Conservation (phyloP, 2,888 invertebrate species). For the Celastrina argiolus region DNA sequence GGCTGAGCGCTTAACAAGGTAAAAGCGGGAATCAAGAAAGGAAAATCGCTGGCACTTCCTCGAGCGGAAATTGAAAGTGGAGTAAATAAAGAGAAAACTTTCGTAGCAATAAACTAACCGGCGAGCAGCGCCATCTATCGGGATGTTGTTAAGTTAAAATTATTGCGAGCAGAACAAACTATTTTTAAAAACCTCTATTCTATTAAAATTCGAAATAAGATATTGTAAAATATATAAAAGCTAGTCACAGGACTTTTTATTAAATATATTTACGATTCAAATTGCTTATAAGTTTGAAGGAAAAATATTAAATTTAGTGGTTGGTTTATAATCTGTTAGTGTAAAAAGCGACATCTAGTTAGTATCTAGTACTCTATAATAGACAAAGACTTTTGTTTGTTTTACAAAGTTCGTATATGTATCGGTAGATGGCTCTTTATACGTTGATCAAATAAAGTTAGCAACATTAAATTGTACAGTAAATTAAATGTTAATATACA, state of each 20-base stretch:
- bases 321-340: too few species aligned
- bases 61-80: constrained; percentile 74
- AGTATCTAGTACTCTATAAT: neutral
- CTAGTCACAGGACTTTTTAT: too few species aligned
- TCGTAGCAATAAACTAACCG: constrained; percentile 35
- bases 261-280: too few species aligned
- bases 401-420: constrained; percentile 34
- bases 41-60: constrained; percentile 70
- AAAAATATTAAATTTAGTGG: too few species aligned
- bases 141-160: neutral
- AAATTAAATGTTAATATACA: constrained; percentile 36
- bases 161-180: neutral
- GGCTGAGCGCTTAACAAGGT: constrained; percentile 42
- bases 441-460: too few species aligned
- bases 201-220: too few species aligned
- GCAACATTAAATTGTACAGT: neutral
- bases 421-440: constrained; percentile 43
- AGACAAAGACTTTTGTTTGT: neutral
- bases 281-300: too few species aligned
- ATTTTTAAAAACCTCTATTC: too few species aligned
- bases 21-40: constrained; percentile 68
- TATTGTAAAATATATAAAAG: too few species aligned
- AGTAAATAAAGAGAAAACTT: constrained; percentile 64
- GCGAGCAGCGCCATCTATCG: constrained; percentile 47
- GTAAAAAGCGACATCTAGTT: constrained; percentile 20